Conservation (phyloP, 2,888 invertebrate genomes). For the Embidobia sp. region DNA sequence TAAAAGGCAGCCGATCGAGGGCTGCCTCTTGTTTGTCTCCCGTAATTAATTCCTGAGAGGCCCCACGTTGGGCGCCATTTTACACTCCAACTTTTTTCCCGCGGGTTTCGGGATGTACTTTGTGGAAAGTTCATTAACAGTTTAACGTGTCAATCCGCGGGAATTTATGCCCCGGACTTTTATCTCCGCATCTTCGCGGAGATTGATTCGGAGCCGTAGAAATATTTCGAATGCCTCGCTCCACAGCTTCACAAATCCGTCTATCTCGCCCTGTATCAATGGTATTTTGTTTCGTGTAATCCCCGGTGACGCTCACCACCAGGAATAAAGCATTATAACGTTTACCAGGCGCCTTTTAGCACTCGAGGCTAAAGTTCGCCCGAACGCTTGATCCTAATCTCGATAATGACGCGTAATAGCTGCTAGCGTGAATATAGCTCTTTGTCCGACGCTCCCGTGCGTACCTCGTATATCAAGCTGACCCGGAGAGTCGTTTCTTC, state of each 20-base stretch:
- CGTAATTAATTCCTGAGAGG: slow-evolving; percentile 42
- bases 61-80: too few species aligned
- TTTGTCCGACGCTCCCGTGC: slow-evolving; percentile 76
- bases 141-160: too few species aligned
- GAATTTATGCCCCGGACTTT: too few species aligned
- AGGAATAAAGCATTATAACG: slow-evolving; percentile 46
- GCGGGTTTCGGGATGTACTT: too few species aligned
- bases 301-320: slow-evolving; percentile 44
- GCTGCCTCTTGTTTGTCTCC: slow-evolving; percentile 27
- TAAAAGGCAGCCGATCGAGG: slow-evolving; percentile 41
- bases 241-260: slow-evolving; percentile 3
- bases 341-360: slow-evolving; percentile 60
- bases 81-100: too few species aligned
- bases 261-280: background rate
- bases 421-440: slow-evolving; percentile 80
- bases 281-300: slow-evolving; percentile 17
- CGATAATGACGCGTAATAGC: slow-evolving; percentile 82
- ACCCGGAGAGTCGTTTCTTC: slow-evolving; percentile 74
- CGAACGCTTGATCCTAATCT: slow-evolving; percentile 80
- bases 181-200: too few species aligned
- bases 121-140: too few species aligned
- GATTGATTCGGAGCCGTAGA: too few species aligned
- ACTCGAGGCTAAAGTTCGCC: slow-evolving; percentile 61
- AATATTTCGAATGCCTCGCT: too few species aligned
- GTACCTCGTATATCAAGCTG: slow-evolving; percentile 72